Percentiles rank a stretch among this genome's conserved stretches.
Conservation (phyloP, 2,888 invertebrate genomes). For the Baronia brevicornis region DNA sequence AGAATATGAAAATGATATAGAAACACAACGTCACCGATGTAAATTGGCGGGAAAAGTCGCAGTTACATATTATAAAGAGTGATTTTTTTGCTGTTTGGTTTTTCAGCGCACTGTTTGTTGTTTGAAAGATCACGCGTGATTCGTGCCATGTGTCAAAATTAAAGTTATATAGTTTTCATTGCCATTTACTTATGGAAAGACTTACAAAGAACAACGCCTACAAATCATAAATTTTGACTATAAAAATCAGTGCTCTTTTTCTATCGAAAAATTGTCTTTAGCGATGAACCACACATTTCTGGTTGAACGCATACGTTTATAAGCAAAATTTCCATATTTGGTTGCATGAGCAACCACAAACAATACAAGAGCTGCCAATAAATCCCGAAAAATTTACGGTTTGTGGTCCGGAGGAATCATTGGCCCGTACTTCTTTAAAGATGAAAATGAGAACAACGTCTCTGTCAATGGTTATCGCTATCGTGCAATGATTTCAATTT, state of each 20-base stretch:
- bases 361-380: background rate
- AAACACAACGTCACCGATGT: too few species aligned
- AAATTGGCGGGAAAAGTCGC: too few species aligned
- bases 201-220: constrained; percentile 15
- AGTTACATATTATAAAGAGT: too few species aligned
- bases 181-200: too few species aligned
- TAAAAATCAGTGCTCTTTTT: constrained; percentile 7
- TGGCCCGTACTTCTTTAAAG: too few species aligned
- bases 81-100: too few species aligned
- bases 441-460: too few species aligned
- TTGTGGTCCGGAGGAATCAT: background rate
- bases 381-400: constrained; percentile 1
- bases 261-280: constrained; percentile 10
- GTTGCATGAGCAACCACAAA: constrained; percentile 1
- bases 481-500: background rate
- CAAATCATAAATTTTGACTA: constrained; percentile 14
- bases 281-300: constrained; percentile 10
- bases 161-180: too few species aligned
- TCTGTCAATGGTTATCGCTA: background rate
- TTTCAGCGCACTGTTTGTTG: too few species aligned
- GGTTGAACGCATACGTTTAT: constrained; percentile 7
- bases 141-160: too few species aligned
- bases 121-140: too few species aligned
- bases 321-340: constrained; percentile 12
- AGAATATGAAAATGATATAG: too few species aligned